Evolutionary conservation across 2,888 invertebrate species (phyloP), one percentile per base, ranked within the genome.

Genomic region (Tetheella fluctuosa): DNA sequence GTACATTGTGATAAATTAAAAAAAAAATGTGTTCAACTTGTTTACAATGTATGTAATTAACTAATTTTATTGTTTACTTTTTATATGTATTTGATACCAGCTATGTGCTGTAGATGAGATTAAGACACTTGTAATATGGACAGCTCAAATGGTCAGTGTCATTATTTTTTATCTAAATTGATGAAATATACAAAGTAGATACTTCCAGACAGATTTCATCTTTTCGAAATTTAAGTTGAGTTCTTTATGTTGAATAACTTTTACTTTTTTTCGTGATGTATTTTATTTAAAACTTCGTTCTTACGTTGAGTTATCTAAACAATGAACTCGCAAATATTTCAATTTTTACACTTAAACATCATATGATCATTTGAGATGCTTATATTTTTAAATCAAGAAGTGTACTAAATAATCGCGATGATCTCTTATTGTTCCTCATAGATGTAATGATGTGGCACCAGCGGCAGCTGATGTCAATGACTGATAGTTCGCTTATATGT

Each of bases 361-460:
- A n/a, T n/a, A n/a, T n/a, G n/a, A 60, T 81, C 77, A 81, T 74
- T 83, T 79, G 81, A 79, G 74, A 65, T 80, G 77, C 73, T 71
- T 74, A 66, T 71, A 68, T 74, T 70, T 63, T 70, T 68, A 70
- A 68, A n/a, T n/a, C 74, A 72, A 67, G 69, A 63, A 68, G 72
- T 77, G 73, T 77, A 73, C 73, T 69, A 73, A 71, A 61, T 65
- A 56, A 80, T 79, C 73, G 66, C 68, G 71, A 78, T 88, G 91
- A 91, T 91, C 91, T 91, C 91, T 80, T 74, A 69, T 82, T 83
- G 90, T 90, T 88, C 89, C 89, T 90, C 74, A 69, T 89, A 86
- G 80, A 80, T 77, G 68, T 87, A 82, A 80, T 73, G 61, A 77
- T 66, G 72, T 71, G 77, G 73, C 73, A 74, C 73, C 70, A 68